Conservation (phyloP, 2,888 invertebrate species). For the Athrips mouffetella region DNA sequence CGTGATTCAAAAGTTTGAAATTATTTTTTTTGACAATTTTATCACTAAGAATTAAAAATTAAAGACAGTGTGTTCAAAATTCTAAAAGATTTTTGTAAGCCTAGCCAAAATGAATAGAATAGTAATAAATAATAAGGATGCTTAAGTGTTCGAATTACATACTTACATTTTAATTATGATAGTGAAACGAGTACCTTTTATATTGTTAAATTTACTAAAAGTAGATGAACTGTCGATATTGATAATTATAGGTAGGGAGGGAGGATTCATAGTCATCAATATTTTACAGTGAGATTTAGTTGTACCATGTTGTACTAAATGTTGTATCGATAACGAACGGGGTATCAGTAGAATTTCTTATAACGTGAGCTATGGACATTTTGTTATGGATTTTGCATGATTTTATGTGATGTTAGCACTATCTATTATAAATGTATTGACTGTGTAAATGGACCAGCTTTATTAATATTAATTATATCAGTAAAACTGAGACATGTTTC, state of each 20-base stretch:
- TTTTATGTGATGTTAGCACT: conserved; percentile 50
- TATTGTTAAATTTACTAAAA: conserved; percentile 30
- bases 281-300: conserved; percentile 24
- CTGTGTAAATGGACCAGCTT: conserved; percentile 66
- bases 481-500: conserved; percentile 56
- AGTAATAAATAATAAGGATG: neutral
- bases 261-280: conserved; percentile 39
- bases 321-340: conserved; percentile 8
- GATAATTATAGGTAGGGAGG: conserved; percentile 41
- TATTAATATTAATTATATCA: conserved; percentile 51
- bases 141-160: conserved; percentile 10
- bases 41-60: too few species aligned
- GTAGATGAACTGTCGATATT: conserved; percentile 53
- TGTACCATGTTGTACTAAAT: conserved; percentile 20
- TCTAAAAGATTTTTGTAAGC: neutral
- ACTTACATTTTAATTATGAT: too few species aligned
- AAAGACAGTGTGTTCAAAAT: conserved; percentile 4
- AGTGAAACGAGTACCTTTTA: conserved; percentile 25
- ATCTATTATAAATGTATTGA: conserved; percentile 31
- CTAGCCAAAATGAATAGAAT: conserved; percentile 1
- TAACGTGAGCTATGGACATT: conserved; percentile 25
- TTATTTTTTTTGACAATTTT: neutral
- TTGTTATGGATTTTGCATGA: conserved; percentile 56
- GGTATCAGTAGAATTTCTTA: conserved; percentile 15
- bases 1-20: neutral